A percentile compares a stretch with the other conserved stretches of the same genome.
Evolutionary conservation across 1,140 invertebrate genomes (phyloP).

Genomic region (Macrocentrus cingulum): DNA sequence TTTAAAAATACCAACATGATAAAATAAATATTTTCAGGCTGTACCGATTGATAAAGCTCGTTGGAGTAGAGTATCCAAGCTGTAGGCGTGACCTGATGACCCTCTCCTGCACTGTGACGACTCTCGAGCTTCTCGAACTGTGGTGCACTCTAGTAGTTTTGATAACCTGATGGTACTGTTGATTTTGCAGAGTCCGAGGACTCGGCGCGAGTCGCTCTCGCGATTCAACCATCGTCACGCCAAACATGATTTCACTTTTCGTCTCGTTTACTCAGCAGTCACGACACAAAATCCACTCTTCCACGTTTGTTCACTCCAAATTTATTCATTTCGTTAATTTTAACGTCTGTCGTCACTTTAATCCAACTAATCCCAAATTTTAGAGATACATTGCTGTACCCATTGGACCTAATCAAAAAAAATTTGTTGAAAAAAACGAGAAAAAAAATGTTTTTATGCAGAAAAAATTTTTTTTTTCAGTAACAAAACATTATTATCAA

Average conservation of each 20-base stretch:
- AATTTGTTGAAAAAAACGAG: no score
- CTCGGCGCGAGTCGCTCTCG: conserved; percentile 38
- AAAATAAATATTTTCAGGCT: conserved; percentile 7
- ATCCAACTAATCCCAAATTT: conserved; percentile 23
- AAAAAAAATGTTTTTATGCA: conserved; percentile 3
- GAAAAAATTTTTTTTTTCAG: conserved; percentile 3
- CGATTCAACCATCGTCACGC: conserved; percentile 52
- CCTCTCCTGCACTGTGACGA: conserved; percentile 57
- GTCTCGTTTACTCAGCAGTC: conserved; percentile 5
- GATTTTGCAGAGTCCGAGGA: conserved; percentile 30
- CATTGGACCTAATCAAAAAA: conserved; percentile 35
- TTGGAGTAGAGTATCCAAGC: conserved; percentile 57
- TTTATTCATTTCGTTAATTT: conserved; percentile 35
- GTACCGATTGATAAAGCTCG: conserved; percentile 57
- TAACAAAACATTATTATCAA: not conserved
- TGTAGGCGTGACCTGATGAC: conserved; percentile 56
- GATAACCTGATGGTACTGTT: conserved; percentile 53
- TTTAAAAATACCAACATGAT: not conserved
- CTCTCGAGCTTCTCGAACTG: conserved; percentile 43
- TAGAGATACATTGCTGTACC: conserved; percentile 40
- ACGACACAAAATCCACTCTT: conserved; percentile 11
- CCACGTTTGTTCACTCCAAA: conserved; percentile 9
- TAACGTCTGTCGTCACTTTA: conserved; percentile 26
- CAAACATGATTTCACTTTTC: conserved; percentile 42
- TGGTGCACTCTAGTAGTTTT: conserved; percentile 54